Conservation (phyloP, 1,140 invertebrate genomes). For the Bombus pyrosoma region DNA sequence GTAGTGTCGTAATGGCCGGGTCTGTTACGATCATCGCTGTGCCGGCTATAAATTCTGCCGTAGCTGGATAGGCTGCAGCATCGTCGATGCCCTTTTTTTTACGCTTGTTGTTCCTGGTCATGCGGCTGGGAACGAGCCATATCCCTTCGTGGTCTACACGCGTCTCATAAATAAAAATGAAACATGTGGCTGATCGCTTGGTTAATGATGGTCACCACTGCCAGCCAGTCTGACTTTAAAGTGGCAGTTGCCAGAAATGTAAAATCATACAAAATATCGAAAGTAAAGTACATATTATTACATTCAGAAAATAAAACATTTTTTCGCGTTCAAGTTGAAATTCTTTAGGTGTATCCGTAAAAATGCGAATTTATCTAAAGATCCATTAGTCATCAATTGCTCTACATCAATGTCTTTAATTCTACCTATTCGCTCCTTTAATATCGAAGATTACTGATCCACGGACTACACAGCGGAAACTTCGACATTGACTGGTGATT, state of each 20-base stretch:
- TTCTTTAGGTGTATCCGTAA: no score
- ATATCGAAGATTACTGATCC: background rate
- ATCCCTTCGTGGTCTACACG: slow-evolving; percentile 20
- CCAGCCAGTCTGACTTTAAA: slow-evolving; percentile 41
- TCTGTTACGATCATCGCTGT: slow-evolving; percentile 60
- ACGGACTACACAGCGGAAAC: background rate
- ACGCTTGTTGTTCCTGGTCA: background rate
- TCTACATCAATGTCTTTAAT: no score
- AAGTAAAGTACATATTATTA: no score
- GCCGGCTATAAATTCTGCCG: slow-evolving; percentile 57
- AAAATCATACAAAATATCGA: no score
- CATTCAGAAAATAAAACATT: no score
- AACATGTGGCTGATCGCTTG: slow-evolving; percentile 47
- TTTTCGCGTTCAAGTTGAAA: no score
- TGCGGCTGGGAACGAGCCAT: slow-evolving; percentile 11
- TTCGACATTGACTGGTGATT: background rate
- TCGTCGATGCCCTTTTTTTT: background rate
- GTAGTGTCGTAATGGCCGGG: slow-evolving; percentile 59
- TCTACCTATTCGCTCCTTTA: background rate
- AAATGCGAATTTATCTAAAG: no score
- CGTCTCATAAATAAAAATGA: slow-evolving; percentile 56
- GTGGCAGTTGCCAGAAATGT: background rate
- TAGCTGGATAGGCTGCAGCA: slow-evolving; percentile 41
- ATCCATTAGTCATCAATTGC: no score
- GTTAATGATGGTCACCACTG: slow-evolving; percentile 56